These are phyloP conservation scores for Pseudolycoriella hygida DNA, from an alignment of 2,888 invertebrate species.

Conservation along the genomic window DNA sequence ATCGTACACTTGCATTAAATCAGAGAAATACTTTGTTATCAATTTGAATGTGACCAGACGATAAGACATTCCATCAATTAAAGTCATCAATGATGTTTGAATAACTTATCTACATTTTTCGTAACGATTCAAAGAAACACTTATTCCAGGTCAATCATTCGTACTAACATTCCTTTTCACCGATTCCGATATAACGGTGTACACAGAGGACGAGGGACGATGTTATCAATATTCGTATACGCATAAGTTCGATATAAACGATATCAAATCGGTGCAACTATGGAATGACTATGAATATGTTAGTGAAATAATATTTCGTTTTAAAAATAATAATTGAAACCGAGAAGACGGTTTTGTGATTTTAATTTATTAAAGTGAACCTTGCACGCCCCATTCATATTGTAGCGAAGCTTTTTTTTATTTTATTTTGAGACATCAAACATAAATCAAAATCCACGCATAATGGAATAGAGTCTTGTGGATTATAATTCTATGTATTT, in stretches of 20 bases:
- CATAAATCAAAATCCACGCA: no score
- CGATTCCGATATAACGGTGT: constrained; percentile 18
- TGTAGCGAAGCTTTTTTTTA: no score
- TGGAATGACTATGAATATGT: constrained; percentile 27
- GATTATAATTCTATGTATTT: no score
- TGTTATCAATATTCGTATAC: constrained; percentile 13
- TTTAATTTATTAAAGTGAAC: no score
- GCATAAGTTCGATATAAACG: constrained; percentile 17
- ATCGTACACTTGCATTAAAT: neutral
- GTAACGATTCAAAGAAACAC: constrained; percentile 6
- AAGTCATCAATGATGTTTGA: no score
- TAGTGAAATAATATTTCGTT: constrained; percentile 19
- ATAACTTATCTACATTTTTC: no score
- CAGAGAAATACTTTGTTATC: neutral
- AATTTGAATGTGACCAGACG: no score
- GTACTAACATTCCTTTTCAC: constrained; percentile 20
- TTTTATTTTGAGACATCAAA: no score
- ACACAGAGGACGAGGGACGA: constrained; percentile 12
- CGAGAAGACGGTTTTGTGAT: no score
- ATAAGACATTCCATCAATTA: no score
- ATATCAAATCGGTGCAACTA: constrained; percentile 23
- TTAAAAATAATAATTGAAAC: constrained; percentile 6
- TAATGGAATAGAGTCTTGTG: no score
- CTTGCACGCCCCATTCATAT: no score
- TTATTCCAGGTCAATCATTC: constrained; percentile 23